Conservation (phyloP, 1,140 invertebrate species). For the Harlomillsia oculata region DNA sequence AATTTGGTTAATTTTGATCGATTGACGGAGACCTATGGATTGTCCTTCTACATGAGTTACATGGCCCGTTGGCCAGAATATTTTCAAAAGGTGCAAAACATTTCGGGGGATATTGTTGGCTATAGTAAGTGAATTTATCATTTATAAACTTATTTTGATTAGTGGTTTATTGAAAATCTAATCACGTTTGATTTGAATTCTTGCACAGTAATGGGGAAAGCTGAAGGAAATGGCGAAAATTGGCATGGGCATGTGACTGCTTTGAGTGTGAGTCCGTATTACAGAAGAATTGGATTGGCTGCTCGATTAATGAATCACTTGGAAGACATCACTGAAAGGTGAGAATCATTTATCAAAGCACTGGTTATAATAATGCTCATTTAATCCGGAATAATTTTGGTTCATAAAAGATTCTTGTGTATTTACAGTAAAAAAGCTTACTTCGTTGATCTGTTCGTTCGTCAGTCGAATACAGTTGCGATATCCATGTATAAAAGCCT, state of each 20-base stretch:
- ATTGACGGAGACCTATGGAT: slow-evolving; percentile 92
- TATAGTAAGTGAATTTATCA: slow-evolving; percentile 75
- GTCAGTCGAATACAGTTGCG: slow-evolving; percentile 93
- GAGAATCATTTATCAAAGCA: slow-evolving; percentile 29
- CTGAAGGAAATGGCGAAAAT: slow-evolving; percentile 85
- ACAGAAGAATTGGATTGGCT: slow-evolving; percentile 79
- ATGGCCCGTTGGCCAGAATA: slow-evolving; percentile 98
- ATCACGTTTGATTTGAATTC: slow-evolving; percentile 30
- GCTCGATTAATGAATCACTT: slow-evolving; percentile 88
- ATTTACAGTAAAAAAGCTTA: slow-evolving; percentile 79
- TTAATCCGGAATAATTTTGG: neutral
- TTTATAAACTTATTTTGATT: slow-evolving; percentile 5
- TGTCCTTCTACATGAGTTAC: slow-evolving; percentile 96
- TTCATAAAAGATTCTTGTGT: neutral
- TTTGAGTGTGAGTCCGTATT: slow-evolving; percentile 90
- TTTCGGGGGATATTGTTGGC: slow-evolving; percentile 92
- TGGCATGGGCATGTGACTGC: slow-evolving; percentile 99
- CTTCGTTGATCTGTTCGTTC: slow-evolving; percentile 98
- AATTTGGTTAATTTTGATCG: slow-evolving; percentile 96
- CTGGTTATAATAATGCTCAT: neutral
- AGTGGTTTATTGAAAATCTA: neutral
- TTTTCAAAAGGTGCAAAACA: slow-evolving; percentile 91
- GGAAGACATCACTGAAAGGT: slow-evolving; percentile 95
- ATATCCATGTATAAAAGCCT: slow-evolving; percentile 95
- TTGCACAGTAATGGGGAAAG: slow-evolving; percentile 92